Percentiles rank a stretch among this genome's conserved stretches.
Conservation (phyloP, 2,888 invertebrate species). For the Synanthedon tipuliformis region DNA sequence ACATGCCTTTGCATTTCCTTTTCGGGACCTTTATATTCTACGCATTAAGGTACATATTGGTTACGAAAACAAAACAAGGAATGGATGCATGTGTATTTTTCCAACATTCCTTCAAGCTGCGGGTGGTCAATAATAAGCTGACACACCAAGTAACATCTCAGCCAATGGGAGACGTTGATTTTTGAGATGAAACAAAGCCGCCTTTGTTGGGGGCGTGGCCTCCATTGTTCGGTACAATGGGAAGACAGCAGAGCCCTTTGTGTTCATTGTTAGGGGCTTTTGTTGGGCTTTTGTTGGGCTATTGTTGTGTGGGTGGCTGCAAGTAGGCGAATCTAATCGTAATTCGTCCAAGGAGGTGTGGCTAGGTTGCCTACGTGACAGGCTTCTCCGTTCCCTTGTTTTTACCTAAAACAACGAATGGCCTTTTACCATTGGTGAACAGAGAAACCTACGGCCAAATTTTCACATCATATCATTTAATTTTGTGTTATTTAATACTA, state of each 20-base stretch:
- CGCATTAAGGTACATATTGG: too few species aligned
- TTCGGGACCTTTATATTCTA: too few species aligned
- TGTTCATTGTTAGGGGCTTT: conserved; percentile 41
- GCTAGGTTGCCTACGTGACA: conserved; percentile 2
- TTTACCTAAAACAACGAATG: too few species aligned
- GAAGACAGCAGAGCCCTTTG: conserved; percentile 58
- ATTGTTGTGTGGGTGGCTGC: conserved; percentile 19
- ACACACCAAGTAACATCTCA: conserved; percentile 16
- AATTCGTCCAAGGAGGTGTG: conserved; percentile 9
- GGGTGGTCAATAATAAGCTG: conserved; percentile 33
- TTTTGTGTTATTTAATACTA: too few species aligned
- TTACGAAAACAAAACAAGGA: too few species aligned
- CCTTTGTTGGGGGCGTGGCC: conserved; percentile 50
- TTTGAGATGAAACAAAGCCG: conserved; percentile 60
- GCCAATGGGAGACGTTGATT: conserved; percentile 35
- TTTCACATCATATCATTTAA: too few species aligned
- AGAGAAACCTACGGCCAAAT: too few species aligned
- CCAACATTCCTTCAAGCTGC: conserved; percentile 29
- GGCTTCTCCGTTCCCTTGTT: too few species aligned
- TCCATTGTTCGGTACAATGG: conserved; percentile 59
- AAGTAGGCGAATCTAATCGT: conserved; percentile 10
- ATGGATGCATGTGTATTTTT: not conserved
- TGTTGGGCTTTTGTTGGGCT: conserved; percentile 43
- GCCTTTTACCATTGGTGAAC: too few species aligned
- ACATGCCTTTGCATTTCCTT: too few species aligned